Percentiles rank a stretch among this genome's conserved stretches.
phyloP scores from a whole-genome alignment of 1,140 invertebrate genomes.

The Brachionus paranguensis region DNA sequence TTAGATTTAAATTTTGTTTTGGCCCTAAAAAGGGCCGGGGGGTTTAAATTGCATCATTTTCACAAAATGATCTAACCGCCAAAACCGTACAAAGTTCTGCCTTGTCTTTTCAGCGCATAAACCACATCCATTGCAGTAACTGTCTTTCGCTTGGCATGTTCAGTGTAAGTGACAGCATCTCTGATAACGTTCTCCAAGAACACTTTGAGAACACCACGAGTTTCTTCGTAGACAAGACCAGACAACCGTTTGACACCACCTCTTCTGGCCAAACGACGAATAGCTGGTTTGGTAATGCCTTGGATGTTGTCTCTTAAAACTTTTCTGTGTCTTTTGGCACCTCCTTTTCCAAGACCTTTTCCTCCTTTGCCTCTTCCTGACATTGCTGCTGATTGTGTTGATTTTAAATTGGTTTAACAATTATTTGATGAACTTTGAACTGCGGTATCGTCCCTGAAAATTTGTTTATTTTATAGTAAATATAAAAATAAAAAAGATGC shows the following conservation, averaged over 20 bases:
- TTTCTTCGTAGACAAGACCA: conserved; percentile 37
- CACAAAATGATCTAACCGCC: background rate
- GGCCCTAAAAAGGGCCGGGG: background rate
- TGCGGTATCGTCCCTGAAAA: background rate
- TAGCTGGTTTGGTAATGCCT: conserved; percentile 39
- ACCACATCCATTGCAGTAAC: conserved; percentile 39
- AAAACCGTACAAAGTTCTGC: conserved; percentile 34
- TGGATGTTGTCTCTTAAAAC: conserved; percentile 67
- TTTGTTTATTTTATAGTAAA: background rate
- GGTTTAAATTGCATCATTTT: background rate
- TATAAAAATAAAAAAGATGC: background rate
- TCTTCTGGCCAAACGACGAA: conserved; percentile 11
- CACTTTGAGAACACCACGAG: conserved; percentile 28
- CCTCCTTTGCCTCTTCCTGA: conserved; percentile 50
- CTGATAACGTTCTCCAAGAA: conserved; percentile 39
- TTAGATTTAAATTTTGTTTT: background rate
- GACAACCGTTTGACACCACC: conserved; percentile 39
- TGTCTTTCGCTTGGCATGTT: conserved; percentile 31
- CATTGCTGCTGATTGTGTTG: conserved; percentile 41
- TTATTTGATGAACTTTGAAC: background rate
- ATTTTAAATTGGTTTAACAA: background rate
- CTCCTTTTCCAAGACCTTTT: conserved; percentile 49
- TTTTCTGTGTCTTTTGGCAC: conserved; percentile 50
- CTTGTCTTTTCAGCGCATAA: conserved; percentile 28
- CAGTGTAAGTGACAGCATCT: conserved; percentile 39